phyloP scores from a whole-genome alignment of 2,888 invertebrate genomes.

The Agrypnus murinus region DNA sequence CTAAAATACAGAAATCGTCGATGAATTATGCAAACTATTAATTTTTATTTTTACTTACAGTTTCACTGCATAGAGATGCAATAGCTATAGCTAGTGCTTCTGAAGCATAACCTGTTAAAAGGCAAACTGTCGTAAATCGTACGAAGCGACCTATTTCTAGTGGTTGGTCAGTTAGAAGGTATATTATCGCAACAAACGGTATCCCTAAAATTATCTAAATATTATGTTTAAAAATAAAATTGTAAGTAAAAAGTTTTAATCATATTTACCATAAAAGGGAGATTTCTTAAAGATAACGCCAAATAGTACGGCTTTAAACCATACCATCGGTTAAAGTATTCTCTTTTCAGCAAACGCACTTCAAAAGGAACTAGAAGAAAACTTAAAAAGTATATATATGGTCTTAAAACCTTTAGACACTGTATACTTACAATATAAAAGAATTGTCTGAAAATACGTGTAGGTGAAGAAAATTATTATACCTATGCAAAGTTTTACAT shows the following conservation, averaged over 20 bases:
- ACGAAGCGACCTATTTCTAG: constrained; percentile 77
- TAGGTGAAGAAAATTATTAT: constrained; percentile 78
- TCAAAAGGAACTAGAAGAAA: constrained; percentile 75
- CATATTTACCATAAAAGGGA: constrained; percentile 68
- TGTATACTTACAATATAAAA: constrained; percentile 75
- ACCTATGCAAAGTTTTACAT: constrained; percentile 77
- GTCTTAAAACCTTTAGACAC: not conserved
- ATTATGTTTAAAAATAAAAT: constrained; percentile 46
- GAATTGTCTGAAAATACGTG: constrained; percentile 76
- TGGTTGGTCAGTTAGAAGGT: constrained; percentile 79
- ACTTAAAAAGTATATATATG: not conserved
- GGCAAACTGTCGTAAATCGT: constrained; percentile 75
- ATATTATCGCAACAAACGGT: constrained; percentile 73
- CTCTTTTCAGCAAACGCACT: constrained; percentile 75
- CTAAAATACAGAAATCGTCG: constrained; percentile 66
- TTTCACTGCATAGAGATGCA: constrained; percentile 76
- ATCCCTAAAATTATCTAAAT: constrained; percentile 72
- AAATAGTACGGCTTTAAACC: constrained; percentile 78
- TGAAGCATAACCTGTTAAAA: constrained; percentile 79
- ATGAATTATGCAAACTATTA: too few relatives aligned
- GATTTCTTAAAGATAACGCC: constrained; percentile 73
- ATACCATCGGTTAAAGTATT: constrained; percentile 79
- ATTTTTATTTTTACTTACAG: constrained; percentile 71
- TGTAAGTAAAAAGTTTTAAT: constrained; percentile 69
- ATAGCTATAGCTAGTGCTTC: constrained; percentile 84